Percentiles rank a stretch among this genome's conserved stretches.
These are phyloP conservation scores for Archips crataeganus DNA, from an alignment of 2,888 invertebrate genomes.

Conservation along the genomic window DNA sequence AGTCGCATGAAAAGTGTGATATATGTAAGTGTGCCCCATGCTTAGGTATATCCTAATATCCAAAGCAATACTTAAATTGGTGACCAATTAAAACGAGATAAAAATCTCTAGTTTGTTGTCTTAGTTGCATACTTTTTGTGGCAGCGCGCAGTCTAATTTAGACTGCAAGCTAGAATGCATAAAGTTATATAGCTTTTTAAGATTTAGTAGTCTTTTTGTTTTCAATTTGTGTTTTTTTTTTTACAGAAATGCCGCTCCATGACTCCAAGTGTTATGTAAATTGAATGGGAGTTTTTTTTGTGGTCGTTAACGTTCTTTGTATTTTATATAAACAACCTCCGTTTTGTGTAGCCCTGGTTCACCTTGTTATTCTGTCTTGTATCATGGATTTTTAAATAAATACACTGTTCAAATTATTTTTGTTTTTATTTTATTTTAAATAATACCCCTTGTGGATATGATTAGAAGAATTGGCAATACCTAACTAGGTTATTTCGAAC, in stretches of 20 bases:
- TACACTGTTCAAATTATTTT: slow-evolving; percentile 36
- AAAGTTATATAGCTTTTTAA: too few relatives aligned
- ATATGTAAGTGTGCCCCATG: too few relatives aligned
- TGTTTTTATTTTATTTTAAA: background rate
- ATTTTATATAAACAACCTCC: slow-evolving; percentile 14
- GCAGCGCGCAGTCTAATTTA: too few relatives aligned
- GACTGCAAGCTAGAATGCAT: too few relatives aligned
- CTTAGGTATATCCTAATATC: too few relatives aligned
- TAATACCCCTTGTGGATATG: background rate
- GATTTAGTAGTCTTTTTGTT: slow-evolving; percentile 36
- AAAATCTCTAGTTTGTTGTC: too few relatives aligned
- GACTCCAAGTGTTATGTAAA: slow-evolving; percentile 50
- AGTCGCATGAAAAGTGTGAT: too few relatives aligned
- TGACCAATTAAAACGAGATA: too few relatives aligned
- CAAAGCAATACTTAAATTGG: too few relatives aligned
- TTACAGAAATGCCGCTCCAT: slow-evolving; percentile 60
- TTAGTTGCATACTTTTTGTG: too few relatives aligned
- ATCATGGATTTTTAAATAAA: slow-evolving; percentile 38
- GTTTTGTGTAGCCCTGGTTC: slow-evolving; percentile 17
- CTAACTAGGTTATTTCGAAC: too few relatives aligned
- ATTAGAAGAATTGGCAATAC: background rate
- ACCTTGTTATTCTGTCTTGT: slow-evolving; percentile 7
- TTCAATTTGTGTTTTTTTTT: slow-evolving; percentile 43
- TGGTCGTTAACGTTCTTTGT: background rate
- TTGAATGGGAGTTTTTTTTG: slow-evolving; percentile 30